A percentile compares a stretch with the other conserved stretches of the same genome.
Conservation (phyloP, 1,140 invertebrate genomes). For the Andrena cerasifolii region DNA sequence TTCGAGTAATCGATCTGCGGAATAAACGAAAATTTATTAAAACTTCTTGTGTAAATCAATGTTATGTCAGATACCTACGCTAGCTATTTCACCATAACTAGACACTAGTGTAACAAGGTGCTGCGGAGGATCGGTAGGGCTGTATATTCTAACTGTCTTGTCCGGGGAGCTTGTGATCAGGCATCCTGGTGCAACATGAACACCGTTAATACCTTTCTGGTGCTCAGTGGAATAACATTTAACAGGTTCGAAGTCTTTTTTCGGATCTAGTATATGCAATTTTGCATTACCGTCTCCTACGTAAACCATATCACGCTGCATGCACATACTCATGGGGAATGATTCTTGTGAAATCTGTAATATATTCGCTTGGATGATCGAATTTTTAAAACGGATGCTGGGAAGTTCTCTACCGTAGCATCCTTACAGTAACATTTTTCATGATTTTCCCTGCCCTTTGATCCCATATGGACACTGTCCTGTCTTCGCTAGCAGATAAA, state of each 20-base stretch:
- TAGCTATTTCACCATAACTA: slow-evolving; percentile 72
- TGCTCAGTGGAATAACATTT: slow-evolving; percentile 73
- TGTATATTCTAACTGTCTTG: slow-evolving; percentile 73
- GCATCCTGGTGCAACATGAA: slow-evolving; percentile 70
- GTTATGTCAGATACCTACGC: slow-evolving; percentile 65
- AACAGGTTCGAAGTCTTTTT: slow-evolving; percentile 70
- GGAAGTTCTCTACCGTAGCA: no score
- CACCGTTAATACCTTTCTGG: slow-evolving; percentile 73
- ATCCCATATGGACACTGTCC: slow-evolving; percentile 76
- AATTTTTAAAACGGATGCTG: no score
- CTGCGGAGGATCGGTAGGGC: slow-evolving; percentile 76
- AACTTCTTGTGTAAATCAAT: background rate
- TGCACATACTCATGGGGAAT: slow-evolving; percentile 75
- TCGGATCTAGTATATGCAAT: slow-evolving; percentile 73
- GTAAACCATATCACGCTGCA: slow-evolving; percentile 70
- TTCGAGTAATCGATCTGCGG: slow-evolving; percentile 76
- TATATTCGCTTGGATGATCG: background rate
- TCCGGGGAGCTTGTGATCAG: slow-evolving; percentile 77
- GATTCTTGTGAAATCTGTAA: slow-evolving; percentile 72
- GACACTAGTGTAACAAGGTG: slow-evolving; percentile 65
- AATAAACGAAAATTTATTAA: slow-evolving; percentile 23
- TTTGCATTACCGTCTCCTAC: slow-evolving; percentile 73
- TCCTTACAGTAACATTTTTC: slow-evolving; percentile 70
- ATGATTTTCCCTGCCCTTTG: slow-evolving; percentile 68
- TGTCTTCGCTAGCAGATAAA: slow-evolving; percentile 78